Evolutionary conservation across 1,140 invertebrate genomes (phyloP).

Genomic region (Microplitis mediator): DNA sequence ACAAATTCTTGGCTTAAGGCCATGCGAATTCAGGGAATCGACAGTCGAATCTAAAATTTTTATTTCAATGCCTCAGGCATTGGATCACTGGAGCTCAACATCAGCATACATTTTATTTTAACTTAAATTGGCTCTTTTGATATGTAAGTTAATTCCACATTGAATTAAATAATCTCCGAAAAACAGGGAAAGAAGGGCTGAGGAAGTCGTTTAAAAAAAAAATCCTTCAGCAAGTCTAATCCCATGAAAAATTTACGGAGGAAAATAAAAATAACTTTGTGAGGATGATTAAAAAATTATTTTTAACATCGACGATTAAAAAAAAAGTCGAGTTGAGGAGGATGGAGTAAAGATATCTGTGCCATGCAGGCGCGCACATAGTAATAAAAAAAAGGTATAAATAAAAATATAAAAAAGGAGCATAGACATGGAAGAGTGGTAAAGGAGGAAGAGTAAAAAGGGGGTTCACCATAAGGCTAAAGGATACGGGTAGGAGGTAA

Average conservation of each 20-base stretch:
- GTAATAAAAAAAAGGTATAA: slow-evolving; percentile 10
- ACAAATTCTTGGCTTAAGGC: slow-evolving; percentile 10
- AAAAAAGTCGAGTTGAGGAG: not conserved
- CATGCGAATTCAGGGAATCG: slow-evolving; percentile 12
- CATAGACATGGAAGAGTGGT: slow-evolving; percentile 10
- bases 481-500: slow-evolving; percentile 28
- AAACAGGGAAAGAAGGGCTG: not conserved
- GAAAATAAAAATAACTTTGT: too few species aligned
- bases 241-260: not conserved
- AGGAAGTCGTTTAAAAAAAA: not conserved
- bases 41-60: slow-evolving; percentile 19
- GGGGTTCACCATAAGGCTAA: too few species aligned
- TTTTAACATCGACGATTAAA: not conserved
- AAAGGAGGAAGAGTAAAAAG: slow-evolving; percentile 11
- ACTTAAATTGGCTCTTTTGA: not conserved
- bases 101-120: not conserved
- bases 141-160: not conserved
- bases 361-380: slow-evolving; percentile 16
- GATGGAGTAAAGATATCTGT: not conserved
- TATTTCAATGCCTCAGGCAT: slow-evolving; percentile 9
- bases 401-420: slow-evolving; percentile 16
- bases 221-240: too few species aligned
- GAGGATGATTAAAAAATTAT: not conserved
- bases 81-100: not conserved
- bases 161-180: not conserved